Evolutionary conservation across 2,888 invertebrate species (phyloP).

Genomic region (Drosophila histrio): DNA sequence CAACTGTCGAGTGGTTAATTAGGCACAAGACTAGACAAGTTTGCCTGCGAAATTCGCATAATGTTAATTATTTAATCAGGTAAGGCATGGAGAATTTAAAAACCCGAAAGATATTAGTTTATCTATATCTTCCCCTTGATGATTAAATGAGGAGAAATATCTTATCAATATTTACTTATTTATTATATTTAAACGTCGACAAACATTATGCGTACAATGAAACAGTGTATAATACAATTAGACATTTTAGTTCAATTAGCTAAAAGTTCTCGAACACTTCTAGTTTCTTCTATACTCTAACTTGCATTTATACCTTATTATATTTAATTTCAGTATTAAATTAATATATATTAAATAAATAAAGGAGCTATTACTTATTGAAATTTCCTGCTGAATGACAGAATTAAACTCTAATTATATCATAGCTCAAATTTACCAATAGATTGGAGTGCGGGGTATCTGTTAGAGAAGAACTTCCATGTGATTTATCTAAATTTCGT

Average conservation of each 20-base stretch:
- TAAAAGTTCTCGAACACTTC: too few relatives aligned
- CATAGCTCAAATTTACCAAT: not conserved
- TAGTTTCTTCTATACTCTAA: too few relatives aligned
- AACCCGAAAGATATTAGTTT: not conserved
- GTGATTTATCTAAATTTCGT: not conserved
- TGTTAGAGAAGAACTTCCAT: not conserved
- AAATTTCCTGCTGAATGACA: too few relatives aligned
- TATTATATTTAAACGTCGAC: too few relatives aligned
- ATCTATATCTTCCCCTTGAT: not conserved
- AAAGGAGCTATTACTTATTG: too few relatives aligned
- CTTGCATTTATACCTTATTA: too few relatives aligned
- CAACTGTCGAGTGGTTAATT: constrained; percentile 33
- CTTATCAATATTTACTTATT: not conserved
- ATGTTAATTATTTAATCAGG: constrained; percentile 7
- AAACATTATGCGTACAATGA: too few relatives aligned
- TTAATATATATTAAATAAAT: too few relatives aligned
- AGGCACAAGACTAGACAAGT: constrained; percentile 19
- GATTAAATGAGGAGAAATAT: not conserved
- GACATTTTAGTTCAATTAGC: too few relatives aligned
- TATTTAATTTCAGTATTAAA: too few relatives aligned
- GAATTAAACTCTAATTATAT: not conserved
- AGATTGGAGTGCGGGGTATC: not conserved
- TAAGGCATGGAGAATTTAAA: not conserved
- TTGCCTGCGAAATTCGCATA: constrained; percentile 10
- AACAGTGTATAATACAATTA: too few relatives aligned